A percentile compares a stretch with the other conserved stretches of the same genome.
phyloP scores from a whole-genome alignment of 2,113 vertebrate species.

The Phaethon lepturus region DNA sequence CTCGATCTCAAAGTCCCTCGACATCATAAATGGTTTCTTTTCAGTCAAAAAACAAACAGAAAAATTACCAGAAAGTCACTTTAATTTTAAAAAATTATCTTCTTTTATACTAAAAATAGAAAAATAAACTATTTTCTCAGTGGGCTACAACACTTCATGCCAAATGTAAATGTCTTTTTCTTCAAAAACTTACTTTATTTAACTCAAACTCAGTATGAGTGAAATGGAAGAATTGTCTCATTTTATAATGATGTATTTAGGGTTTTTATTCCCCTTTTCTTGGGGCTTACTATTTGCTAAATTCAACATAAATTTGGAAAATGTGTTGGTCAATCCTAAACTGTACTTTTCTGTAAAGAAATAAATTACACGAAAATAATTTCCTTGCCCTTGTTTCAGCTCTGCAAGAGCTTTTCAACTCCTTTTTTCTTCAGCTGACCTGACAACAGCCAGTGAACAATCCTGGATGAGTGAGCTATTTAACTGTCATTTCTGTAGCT shows the following conservation, averaged over 20 bases:
- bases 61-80: neutral
- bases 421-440: neutral
- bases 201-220: neutral
- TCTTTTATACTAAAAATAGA: neutral
- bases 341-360: neutral
- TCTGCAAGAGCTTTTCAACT: neutral
- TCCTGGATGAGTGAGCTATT: neutral
- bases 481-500: neutral
- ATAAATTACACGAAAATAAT: neutral
- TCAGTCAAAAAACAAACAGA: neutral
- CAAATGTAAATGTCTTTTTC: neutral
- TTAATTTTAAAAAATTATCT: neutral
- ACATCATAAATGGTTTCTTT: neutral
- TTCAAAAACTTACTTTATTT: neutral
- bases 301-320: neutral
- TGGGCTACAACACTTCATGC: neutral
- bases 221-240: neutral
- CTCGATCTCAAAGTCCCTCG: neutral
- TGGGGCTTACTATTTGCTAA: neutral
- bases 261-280: fast-evolving
- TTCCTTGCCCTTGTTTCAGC: neutral
- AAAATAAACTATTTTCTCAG: neutral
- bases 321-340: neutral
- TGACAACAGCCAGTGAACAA: neutral
- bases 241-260: neutral